Base-by-base conservation (phyloP, 2,113 vertebrate species). In the Cyanoramphus novaezelandiae region DNA sequence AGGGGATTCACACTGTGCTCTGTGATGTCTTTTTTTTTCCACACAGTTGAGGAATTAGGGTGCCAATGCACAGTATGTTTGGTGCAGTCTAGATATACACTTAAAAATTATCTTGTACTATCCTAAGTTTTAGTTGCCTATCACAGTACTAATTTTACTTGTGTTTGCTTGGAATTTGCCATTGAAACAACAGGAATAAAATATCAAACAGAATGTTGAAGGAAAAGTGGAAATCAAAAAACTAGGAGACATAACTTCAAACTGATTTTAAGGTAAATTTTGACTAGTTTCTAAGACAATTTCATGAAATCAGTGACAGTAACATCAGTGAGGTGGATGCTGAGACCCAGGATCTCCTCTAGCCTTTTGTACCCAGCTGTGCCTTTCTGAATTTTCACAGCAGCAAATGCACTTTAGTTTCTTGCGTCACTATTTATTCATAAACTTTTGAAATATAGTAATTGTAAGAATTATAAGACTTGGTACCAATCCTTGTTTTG, bases 71-170 rank as follows among this genome's bases (percentile, higher is more conserved):
- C 20, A 1, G 0, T 17, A 21, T 31, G 37, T 53, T 79, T 62
- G 7, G 7, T 29, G 11, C 6, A 62, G 10, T 47, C 55, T 21
- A 52, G 13, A 27, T 24, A 49, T 11, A 24, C 1, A 0, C 3
- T 59, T 37, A 50, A 23, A 63, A 95, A 53, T 20, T 35, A 27
- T 47, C 39, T 80, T 72, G 3, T 74, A 6, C 2, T 62, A 12
- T 35, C 13, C 37, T 59, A 52, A 19, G 19, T 50, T 71, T 68
- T 39, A 21, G 10, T 47, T 90, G 15, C 10, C 6, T 35, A 9
- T 2, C 2, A 8, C 14, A 57, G 12, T 46, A 65, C 2, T 19
- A 70, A 35, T 9, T 62, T 78, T 17, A 57, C 6, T 76, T 43
- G 2, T 8, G 0, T 50, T 50, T 74, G 9, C 7, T 86, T 91